These are phyloP conservation scores for Etheostoma perlongum DNA, from an alignment of 2,797 vertebrate species.

Conservation along the genomic window DNA sequence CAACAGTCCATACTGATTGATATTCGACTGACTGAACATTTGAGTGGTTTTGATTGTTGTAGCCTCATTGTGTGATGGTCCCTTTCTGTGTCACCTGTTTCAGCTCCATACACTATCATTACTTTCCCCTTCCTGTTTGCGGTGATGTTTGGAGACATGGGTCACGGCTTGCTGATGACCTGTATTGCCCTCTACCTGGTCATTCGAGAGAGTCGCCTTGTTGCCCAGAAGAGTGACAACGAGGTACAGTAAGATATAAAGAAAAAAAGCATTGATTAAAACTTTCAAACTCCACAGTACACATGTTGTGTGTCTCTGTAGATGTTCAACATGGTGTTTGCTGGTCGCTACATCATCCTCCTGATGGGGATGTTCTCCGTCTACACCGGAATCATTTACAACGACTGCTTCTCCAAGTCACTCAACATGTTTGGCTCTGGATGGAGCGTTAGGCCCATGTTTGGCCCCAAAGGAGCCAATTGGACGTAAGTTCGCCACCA, in stretches of 20 bases:
- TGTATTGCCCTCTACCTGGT: constrained; percentile 95
- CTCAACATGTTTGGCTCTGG: constrained; percentile 98
- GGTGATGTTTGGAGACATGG: constrained; percentile 99
- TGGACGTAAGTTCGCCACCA: constrained; percentile 89
- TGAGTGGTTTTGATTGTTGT: neutral
- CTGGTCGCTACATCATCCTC: constrained; percentile 97
- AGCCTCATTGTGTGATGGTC: neutral
- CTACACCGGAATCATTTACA: constrained; percentile 97
- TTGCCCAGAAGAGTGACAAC: constrained; percentile 95
- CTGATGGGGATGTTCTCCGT: constrained; percentile 96
- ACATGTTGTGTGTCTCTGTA: constrained; percentile 59
- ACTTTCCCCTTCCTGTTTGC: constrained; percentile 98
- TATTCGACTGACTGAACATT: neutral
- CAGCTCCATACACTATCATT: constrained; percentile 97
- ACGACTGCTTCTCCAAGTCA: constrained; percentile 98
- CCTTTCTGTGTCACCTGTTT: neutral
- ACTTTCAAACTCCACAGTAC: neutral
- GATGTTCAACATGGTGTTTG: constrained; percentile 98
- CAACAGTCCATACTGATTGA: neutral
- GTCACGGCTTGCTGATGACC: constrained; percentile 94
- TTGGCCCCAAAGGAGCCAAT: constrained; percentile 84
- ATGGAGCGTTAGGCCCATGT: constrained; percentile 97
- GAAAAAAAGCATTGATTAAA: neutral
- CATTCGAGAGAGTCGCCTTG: constrained; percentile 92
- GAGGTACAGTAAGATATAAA: constrained; percentile 85